Evolutionary conservation across 2,888 invertebrate genomes (phyloP).

Genomic region (Nomada fabriciana): DNA sequence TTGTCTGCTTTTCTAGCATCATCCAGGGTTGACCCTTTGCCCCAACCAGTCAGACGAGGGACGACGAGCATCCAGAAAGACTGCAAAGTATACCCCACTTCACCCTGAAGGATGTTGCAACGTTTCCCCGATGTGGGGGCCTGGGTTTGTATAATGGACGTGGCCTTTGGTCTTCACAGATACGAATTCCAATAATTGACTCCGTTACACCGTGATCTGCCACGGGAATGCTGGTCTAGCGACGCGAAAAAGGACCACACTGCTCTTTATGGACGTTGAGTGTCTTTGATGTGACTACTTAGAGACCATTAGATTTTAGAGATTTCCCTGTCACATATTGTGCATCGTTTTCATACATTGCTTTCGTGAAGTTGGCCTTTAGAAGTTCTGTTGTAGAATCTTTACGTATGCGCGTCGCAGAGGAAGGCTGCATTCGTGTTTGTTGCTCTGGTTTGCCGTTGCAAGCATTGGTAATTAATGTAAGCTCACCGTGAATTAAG

Average conservation of each 20-base stretch:
- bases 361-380: too few species aligned
- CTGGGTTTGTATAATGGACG: constrained; percentile 39
- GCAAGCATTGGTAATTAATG: too few species aligned
- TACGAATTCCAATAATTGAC: constrained; percentile 20
- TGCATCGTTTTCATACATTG: too few species aligned
- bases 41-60: constrained; percentile 54
- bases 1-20: constrained; percentile 72
- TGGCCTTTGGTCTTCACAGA: constrained; percentile 12
- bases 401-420: too few species aligned
- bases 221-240: background rate
- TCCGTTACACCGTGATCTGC: background rate
- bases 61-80: constrained; percentile 54
- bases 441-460: too few species aligned
- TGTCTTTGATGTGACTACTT: background rate
- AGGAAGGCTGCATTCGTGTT: too few species aligned
- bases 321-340: background rate
- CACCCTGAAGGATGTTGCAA: constrained; percentile 48
- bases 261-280: background rate
- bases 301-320: too few species aligned
- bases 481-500: too few species aligned
- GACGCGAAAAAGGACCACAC: background rate
- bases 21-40: constrained; percentile 59
- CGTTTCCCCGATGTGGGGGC: constrained; percentile 37
- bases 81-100: constrained; percentile 59
- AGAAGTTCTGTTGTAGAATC: too few species aligned